phyloP scores from a whole-genome alignment of 2,888 invertebrate genomes.

The Dryobota labecula region DNA sequence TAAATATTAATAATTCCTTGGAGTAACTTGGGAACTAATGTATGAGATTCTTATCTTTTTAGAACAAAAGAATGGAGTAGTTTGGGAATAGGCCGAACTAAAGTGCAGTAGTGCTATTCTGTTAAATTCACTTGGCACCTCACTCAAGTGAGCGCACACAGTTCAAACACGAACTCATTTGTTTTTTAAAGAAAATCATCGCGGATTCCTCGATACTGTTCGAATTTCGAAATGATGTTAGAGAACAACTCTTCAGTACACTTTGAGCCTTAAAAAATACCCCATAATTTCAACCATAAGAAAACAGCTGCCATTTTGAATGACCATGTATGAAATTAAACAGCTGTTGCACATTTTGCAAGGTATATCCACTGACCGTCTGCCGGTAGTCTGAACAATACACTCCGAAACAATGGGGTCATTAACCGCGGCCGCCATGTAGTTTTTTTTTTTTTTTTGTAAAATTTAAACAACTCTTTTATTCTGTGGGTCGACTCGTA shows the following conservation, averaged over 20 bases:
- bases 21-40: no score
- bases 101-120: no score
- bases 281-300: background rate
- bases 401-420: conserved; percentile 72
- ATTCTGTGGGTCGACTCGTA: conserved; percentile 46
- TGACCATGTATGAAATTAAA: conserved; percentile 18
- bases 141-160: background rate
- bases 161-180: conserved; percentile 1
- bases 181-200: background rate
- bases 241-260: background rate
- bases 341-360: conserved; percentile 47
- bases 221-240: background rate
- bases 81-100: no score
- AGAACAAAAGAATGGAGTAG: no score
- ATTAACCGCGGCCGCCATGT: conserved; percentile 67
- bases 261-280: conserved; percentile 2
- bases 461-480: conserved; percentile 70
- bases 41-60: no score
- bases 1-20: no score
- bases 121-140: background rate
- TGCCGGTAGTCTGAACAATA: conserved; percentile 66
- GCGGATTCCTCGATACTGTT: no score
- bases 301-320: conserved; percentile 26
- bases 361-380: conserved; percentile 60
- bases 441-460: conserved; percentile 66